Percentiles rank a stretch among this genome's conserved stretches.
Evolutionary conservation across 2,113 vertebrate species (phyloP).

Genomic region (Equus przewalskii): DNA sequence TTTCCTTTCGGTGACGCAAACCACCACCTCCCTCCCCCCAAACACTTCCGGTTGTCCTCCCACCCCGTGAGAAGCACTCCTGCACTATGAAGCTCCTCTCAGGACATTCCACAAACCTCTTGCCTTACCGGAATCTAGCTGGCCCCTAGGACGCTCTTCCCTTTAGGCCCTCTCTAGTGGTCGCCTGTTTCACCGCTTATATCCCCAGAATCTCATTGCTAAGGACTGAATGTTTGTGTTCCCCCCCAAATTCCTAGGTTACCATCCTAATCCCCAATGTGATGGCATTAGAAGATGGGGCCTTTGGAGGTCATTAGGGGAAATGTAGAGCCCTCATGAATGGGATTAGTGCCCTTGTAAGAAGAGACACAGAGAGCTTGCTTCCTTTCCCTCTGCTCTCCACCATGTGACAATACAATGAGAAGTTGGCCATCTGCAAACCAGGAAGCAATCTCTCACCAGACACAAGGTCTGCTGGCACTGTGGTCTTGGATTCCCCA

Average conservation of each 20-base stretch:
- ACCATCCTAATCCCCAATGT: not conserved
- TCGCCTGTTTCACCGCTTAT: not conserved
- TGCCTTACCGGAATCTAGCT: not conserved
- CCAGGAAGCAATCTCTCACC: not conserved
- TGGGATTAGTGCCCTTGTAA: not conserved
- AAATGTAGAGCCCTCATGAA: not conserved
- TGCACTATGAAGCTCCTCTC: not conserved
- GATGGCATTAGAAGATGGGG: not conserved
- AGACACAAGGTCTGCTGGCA: not conserved
- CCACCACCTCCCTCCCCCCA: not conserved
- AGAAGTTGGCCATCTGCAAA: not conserved
- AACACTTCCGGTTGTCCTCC: not conserved
- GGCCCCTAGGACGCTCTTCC: not conserved
- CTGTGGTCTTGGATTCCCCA: not conserved
- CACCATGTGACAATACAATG: not conserved
- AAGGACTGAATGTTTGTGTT: not conserved
- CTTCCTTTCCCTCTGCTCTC: not conserved
- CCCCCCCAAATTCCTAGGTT: not conserved
- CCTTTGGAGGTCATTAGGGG: not conserved
- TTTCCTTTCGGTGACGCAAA: not conserved
- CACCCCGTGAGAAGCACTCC: not conserved
- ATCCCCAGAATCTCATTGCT: not conserved
- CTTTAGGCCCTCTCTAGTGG: not conserved
- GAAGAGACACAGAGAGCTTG: not conserved
- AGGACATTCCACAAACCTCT: not conserved